A percentile compares a stretch with the other conserved stretches of the same genome.
Evolutionary conservation across 2,113 vertebrate species (phyloP).

Genomic region (Chamaea fasciata): DNA sequence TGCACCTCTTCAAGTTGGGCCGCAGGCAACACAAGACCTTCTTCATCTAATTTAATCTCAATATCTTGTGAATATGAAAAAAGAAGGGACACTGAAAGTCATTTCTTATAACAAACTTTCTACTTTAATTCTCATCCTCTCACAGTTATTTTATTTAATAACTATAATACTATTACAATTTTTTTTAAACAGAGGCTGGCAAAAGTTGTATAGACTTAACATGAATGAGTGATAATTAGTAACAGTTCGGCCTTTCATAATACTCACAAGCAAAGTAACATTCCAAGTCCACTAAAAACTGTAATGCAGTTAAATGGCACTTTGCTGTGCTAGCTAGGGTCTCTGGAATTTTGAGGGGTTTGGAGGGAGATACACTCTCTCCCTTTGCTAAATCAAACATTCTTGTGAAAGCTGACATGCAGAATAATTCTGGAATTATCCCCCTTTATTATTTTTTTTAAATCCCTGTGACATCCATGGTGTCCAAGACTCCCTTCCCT

Average conservation of each 20-base stretch:
- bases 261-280: not conserved
- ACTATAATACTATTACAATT: not conserved
- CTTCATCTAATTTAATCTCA: slow-evolving; percentile 90
- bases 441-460: not conserved
- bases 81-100: not conserved
- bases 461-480: not conserved
- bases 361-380: not conserved
- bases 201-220: not conserved
- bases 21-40: slow-evolving; percentile 83
- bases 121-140: not conserved
- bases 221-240: not conserved
- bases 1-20: slow-evolving; percentile 71
- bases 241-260: not conserved
- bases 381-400: not conserved
- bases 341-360: not conserved
- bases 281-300: not conserved
- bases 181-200: not conserved
- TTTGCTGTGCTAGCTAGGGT: not conserved
- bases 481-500: not conserved
- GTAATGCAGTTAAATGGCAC: not conserved
- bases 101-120: not conserved
- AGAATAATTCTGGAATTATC: not conserved
- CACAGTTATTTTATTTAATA: not conserved
- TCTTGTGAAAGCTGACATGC: not conserved
- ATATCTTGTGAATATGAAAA: slow-evolving; percentile 76